Conservation (phyloP, 2,888 invertebrate genomes). For the Ochlodes sylvanus region DNA sequence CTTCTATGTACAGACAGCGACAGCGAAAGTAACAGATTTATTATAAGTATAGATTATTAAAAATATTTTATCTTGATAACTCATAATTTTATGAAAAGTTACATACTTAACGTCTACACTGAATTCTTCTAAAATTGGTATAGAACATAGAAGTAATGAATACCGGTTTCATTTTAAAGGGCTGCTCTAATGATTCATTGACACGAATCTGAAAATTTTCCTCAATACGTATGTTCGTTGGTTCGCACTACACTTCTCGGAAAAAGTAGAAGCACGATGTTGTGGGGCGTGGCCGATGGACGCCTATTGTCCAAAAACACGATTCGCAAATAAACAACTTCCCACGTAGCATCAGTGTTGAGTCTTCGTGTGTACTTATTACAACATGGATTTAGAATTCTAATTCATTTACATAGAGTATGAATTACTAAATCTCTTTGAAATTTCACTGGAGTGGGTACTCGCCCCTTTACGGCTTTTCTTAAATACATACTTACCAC, state of each 20-base stretch:
- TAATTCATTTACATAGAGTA: not conserved
- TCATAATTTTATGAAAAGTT: no score
- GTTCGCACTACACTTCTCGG: slow-evolving; percentile 12
- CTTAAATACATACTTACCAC: no score
- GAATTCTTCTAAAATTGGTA: no score
- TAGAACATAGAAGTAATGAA: no score
- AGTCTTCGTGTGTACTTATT: not conserved
- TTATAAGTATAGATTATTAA: no score
- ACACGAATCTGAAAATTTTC: slow-evolving; percentile 22
- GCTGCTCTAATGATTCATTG: slow-evolving; percentile 25
- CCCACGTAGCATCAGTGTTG: slow-evolving; percentile 7
- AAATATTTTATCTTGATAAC: no score
- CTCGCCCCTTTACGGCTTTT: no score
- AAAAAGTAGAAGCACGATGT: slow-evolving; percentile 5
- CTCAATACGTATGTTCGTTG: slow-evolving; percentile 13
- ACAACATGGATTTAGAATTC: not conserved
- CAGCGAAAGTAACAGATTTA: no score
- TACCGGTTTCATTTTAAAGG: no score
- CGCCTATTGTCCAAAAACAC: slow-evolving; percentile 18
- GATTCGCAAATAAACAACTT: slow-evolving; percentile 6
- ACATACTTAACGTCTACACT: no score
- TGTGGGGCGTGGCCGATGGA: slow-evolving; percentile 1
- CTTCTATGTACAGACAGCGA: no score
- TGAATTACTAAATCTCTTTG: not conserved
- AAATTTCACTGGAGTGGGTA: no score